Evolutionary conservation across 2,888 invertebrate genomes (phyloP), one percentile per base, ranked within the genome.

Genomic region (Hirtodrosophila alboralis): DNA sequence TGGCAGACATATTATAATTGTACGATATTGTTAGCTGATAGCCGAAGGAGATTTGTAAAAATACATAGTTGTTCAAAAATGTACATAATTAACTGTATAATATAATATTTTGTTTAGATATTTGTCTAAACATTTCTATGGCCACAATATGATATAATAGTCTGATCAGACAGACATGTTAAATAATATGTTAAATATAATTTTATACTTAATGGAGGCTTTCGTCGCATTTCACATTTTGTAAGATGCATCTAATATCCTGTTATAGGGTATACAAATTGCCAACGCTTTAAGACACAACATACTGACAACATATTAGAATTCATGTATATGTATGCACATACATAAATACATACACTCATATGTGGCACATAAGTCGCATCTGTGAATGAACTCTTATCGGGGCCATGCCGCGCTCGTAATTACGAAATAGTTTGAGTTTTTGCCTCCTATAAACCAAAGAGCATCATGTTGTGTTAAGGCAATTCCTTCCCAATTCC

Each of bases 381-480:
- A 61, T 81, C 79, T 81, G 79, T 79, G 81, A 81, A 78, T 78
- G 79, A 81, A 81, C 81, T 81, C 78, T 79, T 81, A 81, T 79
- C 81, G 75, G 45, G 45, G 13, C 23, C 27, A 57, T 34, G 54
- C 28, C 45, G 21, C 38, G 48, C 41, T 68, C 33, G 53, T 63
- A 71, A 75, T 75, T 78, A 73, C 70, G 64, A 80, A 80, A 64
- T 73, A 60, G 54, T 62, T 21, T 62, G 34, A 47, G 48, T 43
- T n/a, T n/a, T n/a, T 10, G 33, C 8, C 43, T 30, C 1, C 28
- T 23, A 12, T 8, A 9, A 8, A 31, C n/a, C 6, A 26, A n/a
- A n/a, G n/a, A n/a, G n/a, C n/a, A n/a, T n/a, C 21, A 4, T 10
- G 9, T 21, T 23, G n/a, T 4, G 6, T 23, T 4, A 26, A 21